phyloP scores from a whole-genome alignment of 2,797 vertebrate species.

The Natrix natrix region DNA sequence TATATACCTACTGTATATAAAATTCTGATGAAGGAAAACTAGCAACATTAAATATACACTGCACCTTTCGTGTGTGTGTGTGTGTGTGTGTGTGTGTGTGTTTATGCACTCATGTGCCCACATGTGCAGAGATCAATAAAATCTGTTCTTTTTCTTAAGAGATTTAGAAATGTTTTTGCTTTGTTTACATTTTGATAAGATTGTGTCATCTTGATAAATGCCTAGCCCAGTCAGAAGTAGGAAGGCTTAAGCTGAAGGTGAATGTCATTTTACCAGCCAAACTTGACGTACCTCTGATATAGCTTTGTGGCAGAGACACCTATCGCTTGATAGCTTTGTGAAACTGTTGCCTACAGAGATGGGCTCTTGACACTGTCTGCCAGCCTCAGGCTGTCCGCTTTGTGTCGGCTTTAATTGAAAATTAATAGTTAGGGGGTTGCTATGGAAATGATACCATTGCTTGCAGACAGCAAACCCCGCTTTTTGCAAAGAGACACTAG shows the following conservation, averaged over 20 bases:
- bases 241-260: constrained; percentile 78
- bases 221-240: constrained; percentile 70
- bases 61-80: neutral
- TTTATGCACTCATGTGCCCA: neutral
- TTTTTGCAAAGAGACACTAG: constrained; percentile 91
- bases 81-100: neutral
- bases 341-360: constrained; percentile 84
- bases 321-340: constrained; percentile 81
- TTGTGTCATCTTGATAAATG: constrained; percentile 65
- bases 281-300: constrained; percentile 75
- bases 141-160: constrained; percentile 32
- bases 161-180: constrained; percentile 63
- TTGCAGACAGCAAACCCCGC: constrained; percentile 83
- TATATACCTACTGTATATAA: constrained; percentile 37
- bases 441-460: constrained; percentile 88
- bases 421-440: constrained; percentile 92
- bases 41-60: constrained; percentile 33
- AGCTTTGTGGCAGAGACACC: constrained; percentile 77
- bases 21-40: constrained; percentile 42
- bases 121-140: neutral
- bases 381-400: constrained; percentile 84
- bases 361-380: constrained; percentile 87
- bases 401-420: constrained; percentile 96
- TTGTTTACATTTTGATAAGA: constrained; percentile 67
- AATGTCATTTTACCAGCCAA: constrained; percentile 80